Evolutionary conservation across 1,140 invertebrate species (phyloP).

Genomic region (Drosophila sproati): DNA sequence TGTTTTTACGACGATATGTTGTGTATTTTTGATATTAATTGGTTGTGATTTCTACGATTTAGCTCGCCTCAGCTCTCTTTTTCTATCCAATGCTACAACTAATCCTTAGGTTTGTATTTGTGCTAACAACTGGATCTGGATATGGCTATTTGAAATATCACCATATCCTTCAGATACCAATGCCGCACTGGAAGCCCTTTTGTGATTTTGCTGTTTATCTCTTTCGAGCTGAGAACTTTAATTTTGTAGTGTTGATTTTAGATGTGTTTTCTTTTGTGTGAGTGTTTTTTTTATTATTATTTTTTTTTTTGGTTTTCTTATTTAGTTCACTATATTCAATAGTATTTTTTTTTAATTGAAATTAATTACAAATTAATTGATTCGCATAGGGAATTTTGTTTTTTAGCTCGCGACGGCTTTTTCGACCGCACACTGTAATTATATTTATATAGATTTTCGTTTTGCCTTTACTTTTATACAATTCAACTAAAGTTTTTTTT

Average conservation of each 20-base stretch:
- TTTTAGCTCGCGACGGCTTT: constrained; percentile 26
- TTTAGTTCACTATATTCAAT: constrained; percentile 38
- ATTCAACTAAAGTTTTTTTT: constrained; percentile 71
- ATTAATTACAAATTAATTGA: constrained; percentile 85
- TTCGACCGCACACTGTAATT: constrained; percentile 30
- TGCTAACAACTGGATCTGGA: constrained; percentile 8
- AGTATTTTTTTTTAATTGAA: constrained; percentile 70
- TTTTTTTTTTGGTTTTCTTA: constrained; percentile 50
- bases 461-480: constrained; percentile 50
- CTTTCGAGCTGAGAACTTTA: constrained; percentile 28
- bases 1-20: constrained; percentile 74
- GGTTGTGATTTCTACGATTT: constrained; percentile 54
- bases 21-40: constrained; percentile 82
- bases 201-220: constrained; percentile 74
- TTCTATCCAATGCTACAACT: constrained; percentile 31
- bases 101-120: constrained; percentile 57
- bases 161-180: constrained; percentile 7
- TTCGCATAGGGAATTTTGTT: constrained; percentile 82
- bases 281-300: constrained; percentile 39
- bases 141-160: not conserved
- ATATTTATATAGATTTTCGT: constrained; percentile 55
- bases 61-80: constrained; percentile 28
- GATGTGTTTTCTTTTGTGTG: constrained; percentile 3
- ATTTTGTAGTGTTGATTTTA: constrained; percentile 42
- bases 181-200: constrained; percentile 79